These are phyloP conservation scores for Pluvianellus socialis DNA, from an alignment of 2,113 vertebrate genomes.

Conservation along the genomic window DNA sequence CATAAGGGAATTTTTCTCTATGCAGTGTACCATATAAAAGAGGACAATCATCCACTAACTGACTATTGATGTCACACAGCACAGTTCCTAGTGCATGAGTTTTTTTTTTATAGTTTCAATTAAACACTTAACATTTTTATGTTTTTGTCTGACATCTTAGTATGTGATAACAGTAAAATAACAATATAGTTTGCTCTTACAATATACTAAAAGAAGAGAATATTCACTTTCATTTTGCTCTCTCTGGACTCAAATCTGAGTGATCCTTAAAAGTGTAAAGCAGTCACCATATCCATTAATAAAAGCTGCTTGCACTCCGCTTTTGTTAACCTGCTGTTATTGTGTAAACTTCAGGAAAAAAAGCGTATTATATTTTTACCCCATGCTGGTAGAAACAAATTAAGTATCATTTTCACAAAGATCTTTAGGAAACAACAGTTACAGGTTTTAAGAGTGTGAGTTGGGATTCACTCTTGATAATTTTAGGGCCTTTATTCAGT, in stretches of 20 bases:
- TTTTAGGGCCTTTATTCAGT: not conserved
- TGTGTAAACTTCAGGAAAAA: not conserved
- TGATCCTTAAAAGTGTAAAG: not conserved
- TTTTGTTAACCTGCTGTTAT: not conserved
- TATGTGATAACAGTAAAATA: not conserved
- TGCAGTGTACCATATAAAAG: not conserved
- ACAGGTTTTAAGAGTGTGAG: not conserved
- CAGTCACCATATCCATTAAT: not conserved
- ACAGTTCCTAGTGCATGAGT: not conserved
- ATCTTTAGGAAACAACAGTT: not conserved
- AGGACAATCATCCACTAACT: not conserved
- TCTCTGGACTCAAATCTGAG: not conserved
- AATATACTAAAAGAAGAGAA: not conserved
- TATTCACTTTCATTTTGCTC: not conserved
- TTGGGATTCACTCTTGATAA: not conserved
- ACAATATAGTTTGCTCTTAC: not conserved
- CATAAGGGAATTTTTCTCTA: not conserved
- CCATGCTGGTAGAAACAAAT: not conserved
- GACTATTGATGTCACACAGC: not conserved
- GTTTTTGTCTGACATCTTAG: not conserved
- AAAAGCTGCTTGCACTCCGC: not conserved
- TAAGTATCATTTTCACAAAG: not conserved
- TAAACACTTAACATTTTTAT: not conserved
- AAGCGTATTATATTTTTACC: not conserved
- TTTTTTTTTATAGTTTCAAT: not conserved